Conservation (phyloP, 2,888 invertebrate genomes). For the Andrena fulva region DNA sequence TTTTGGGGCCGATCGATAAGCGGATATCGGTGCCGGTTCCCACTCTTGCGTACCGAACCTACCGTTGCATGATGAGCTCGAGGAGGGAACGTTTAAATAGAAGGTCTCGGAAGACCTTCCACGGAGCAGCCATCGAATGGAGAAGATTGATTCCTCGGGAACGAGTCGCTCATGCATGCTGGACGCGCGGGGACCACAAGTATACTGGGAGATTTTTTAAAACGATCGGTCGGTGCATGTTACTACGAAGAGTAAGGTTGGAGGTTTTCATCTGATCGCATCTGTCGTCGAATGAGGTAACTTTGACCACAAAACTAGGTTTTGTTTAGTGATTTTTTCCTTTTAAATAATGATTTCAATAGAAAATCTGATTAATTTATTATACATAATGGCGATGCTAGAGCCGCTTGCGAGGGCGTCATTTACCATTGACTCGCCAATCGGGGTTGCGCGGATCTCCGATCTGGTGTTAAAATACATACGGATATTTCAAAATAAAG, state of each 20-base stretch:
- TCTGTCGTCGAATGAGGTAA: too few relatives aligned
- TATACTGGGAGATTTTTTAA: neutral
- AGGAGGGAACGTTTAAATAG: slow-evolving; percentile 42
- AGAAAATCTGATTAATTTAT: too few relatives aligned
- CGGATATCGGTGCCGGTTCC: slow-evolving; percentile 27
- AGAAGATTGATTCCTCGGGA: slow-evolving; percentile 21
- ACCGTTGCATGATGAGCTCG: slow-evolving; percentile 38
- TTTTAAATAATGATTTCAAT: too few relatives aligned
- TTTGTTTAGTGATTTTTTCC: too few relatives aligned
- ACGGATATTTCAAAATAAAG: too few relatives aligned
- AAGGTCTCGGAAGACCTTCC: slow-evolving; percentile 9
- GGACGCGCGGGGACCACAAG: neutral
- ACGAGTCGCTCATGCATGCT: neutral
- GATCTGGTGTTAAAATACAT: too few relatives aligned
- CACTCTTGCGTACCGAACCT: slow-evolving; percentile 4
- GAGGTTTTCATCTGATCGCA: too few relatives aligned
- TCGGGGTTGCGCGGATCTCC: too few relatives aligned
- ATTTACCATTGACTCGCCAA: too few relatives aligned
- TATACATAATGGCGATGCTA: too few relatives aligned
- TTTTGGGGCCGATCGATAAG: slow-evolving; percentile 50
- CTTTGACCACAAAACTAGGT: too few relatives aligned
- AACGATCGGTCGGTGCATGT: neutral
- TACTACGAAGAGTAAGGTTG: neutral
- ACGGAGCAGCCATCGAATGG: neutral
- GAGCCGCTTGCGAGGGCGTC: too few relatives aligned